Evolutionary conservation across 2,113 vertebrate species (phyloP).

Genomic region (Apteryx owenii): DNA sequence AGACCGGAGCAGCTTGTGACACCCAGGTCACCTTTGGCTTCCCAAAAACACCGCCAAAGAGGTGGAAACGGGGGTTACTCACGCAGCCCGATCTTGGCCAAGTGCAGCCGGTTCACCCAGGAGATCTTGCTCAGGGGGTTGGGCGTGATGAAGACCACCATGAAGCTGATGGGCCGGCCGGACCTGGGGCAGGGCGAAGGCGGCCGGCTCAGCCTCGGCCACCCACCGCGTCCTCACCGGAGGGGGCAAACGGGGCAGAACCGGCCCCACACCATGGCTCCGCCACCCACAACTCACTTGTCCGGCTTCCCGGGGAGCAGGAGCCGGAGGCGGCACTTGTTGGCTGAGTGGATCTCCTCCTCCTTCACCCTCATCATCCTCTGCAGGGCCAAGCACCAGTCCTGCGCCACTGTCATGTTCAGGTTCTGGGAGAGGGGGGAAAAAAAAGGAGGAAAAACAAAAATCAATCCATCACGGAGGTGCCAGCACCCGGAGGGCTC

Average conservation of each 20-base stretch:
- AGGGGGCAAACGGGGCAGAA: background rate
- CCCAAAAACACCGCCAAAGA: no score
- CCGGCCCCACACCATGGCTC: background rate
- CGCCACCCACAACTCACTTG: conserved; percentile 82
- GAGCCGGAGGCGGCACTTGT: conserved; percentile 93
- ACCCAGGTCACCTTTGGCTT: no score
- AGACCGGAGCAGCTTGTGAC: no score
- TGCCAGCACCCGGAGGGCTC: no score
- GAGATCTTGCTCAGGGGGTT: conserved; percentile 95
- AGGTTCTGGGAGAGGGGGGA: conserved; percentile 81
- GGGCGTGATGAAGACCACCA: conserved; percentile 97
- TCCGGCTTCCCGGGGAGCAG: conserved; percentile 92
- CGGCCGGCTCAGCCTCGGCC: background rate
- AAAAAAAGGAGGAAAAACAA: background rate
- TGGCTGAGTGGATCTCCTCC: conserved; percentile 94
- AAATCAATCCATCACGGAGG: no score
- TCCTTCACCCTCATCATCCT: conserved; percentile 94
- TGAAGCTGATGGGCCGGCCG: conserved; percentile 93
- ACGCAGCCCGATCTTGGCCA: conserved; percentile 93
- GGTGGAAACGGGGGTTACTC: conserved; percentile 63
- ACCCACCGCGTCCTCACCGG: background rate
- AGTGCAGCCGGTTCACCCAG: conserved; percentile 94
- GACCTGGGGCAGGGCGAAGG: conserved; percentile 75
- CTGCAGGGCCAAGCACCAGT: conserved; percentile 96
- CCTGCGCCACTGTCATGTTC: conserved; percentile 94